These are phyloP conservation scores for Eupithecia vulgata DNA, from an alignment of 2,888 invertebrate genomes.

Conservation along the genomic window DNA sequence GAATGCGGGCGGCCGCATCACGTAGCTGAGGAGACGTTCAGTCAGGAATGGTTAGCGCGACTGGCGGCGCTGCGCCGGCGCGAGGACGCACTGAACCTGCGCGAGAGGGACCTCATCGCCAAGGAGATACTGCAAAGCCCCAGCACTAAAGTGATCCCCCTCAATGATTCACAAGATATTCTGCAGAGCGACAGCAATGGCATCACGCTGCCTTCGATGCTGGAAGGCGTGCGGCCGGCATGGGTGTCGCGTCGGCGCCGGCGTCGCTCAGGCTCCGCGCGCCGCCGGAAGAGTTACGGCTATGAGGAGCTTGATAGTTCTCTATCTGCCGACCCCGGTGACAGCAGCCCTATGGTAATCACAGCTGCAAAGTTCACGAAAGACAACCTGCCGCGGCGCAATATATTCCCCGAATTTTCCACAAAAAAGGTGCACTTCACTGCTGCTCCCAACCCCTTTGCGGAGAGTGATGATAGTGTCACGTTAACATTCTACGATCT, in stretches of 20 bases:
- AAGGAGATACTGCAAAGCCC: constrained; percentile 78
- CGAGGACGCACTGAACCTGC: constrained; percentile 79
- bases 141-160: constrained; percentile 59
- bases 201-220: constrained; percentile 72
- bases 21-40: constrained; percentile 82
- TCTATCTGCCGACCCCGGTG: constrained; percentile 83
- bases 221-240: constrained; percentile 54
- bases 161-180: constrained; percentile 53
- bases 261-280: constrained; percentile 60
- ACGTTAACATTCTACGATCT: constrained; percentile 79
- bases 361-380: constrained; percentile 80
- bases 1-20: constrained; percentile 64
- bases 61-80: constrained; percentile 78
- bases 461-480: constrained; percentile 80
- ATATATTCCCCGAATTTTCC: constrained; percentile 70
- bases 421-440: constrained; percentile 79
- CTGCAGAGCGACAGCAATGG: constrained; percentile 62
- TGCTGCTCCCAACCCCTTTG: constrained; percentile 73
- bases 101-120: constrained; percentile 76
- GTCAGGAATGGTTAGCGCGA: constrained; percentile 84
- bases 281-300: constrained; percentile 67
- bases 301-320: constrained; percentile 85
- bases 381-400: constrained; percentile 75
- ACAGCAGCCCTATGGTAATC: constrained; percentile 76
- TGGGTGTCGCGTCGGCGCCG: constrained; percentile 62